Evolutionary conservation across 2,113 vertebrate species (phyloP), one percentile per base, ranked within the genome.

Genomic region (Chlorodrepanis virens): DNA sequence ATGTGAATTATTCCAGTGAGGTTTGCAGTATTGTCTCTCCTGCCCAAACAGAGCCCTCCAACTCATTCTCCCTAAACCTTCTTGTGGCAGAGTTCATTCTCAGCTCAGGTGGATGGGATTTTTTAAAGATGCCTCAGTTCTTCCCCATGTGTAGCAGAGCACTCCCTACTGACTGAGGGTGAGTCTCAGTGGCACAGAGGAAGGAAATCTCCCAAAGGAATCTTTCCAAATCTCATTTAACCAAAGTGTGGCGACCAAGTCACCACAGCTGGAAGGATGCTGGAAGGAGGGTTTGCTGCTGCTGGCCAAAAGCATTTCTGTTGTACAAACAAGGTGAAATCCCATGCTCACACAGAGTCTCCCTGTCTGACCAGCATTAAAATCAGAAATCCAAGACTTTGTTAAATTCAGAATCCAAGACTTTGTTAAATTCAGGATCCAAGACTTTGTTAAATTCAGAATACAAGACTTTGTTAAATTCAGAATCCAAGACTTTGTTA

Each of bases 381-480:
- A 65, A 31, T 39, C 57, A 33, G 70, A n/a, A 61, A 28, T 2
- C 45, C 12, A 4, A 10, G 33, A 7, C 17, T 35, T 24, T 1
- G 0, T 75, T 68, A 35, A 33, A 68, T 28, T 37, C 53, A 29
- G 70, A 65, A 25, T 2, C 49, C 11, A 4, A 10, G 22, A 13
- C 22, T 49, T 49, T 25, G 49, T 28, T 49, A 24, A 49, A 49
- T 4, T 49, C 47, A 25, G 47, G 14, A 28, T 2, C 42, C 12
- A 4, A 9, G 33, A 8, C 17, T 35, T 24, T 1, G 0, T 79
- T 65, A n/a, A n/a, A n/a, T n/a, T 39, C 57, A 33, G 70, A 61
- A 28, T 2, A 45, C 12, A 4, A 10, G 33, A 7, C 17, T 35
- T 24, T 1, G 0, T 75, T 68, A 35, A 33, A 68, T 28, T 37